These are phyloP conservation scores for Pachypanchax playfairii DNA, from an alignment of 2,113 vertebrate genomes.

Conservation along the genomic window DNA sequence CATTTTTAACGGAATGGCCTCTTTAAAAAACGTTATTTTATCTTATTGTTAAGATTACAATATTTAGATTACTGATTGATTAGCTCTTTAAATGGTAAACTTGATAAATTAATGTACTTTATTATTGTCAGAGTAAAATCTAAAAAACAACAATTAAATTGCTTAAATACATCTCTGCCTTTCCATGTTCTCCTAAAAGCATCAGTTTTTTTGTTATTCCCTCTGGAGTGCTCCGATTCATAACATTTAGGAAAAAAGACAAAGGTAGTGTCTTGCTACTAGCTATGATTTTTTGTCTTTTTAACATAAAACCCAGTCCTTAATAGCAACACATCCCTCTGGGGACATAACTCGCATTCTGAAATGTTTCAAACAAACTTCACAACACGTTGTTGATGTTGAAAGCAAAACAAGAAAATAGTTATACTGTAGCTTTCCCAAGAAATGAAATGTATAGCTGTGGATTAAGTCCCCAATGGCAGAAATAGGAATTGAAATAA, in stretches of 20 bases:
- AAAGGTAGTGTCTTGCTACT: conserved; percentile 2
- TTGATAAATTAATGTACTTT: no score
- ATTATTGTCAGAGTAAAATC: conserved; percentile 19
- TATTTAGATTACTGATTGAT: no score
- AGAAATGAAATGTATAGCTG: conserved; percentile 21
- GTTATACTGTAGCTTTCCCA: conserved; percentile 26
- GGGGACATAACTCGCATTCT: conserved; percentile 49
- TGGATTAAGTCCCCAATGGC: conserved; percentile 20
- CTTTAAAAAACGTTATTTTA: no score
- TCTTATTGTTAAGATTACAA: no score
- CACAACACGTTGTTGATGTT: conserved; percentile 12
- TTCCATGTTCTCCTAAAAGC: neutral
- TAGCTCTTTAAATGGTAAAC: no score
- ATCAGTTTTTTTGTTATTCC: conserved; percentile 4
- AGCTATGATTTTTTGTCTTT: conserved; percentile 40
- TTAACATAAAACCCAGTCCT: conserved; percentile 36
- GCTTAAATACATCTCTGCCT: neutral
- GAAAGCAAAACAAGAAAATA: conserved; percentile 26
- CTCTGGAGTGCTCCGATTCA: conserved; percentile 18
- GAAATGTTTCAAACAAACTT: conserved; percentile 45
- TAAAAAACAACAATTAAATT: no score
- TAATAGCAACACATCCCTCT: conserved; percentile 49
- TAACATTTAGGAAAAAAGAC: conserved; percentile 21
- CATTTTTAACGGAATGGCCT: no score
- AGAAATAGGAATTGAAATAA: conserved; percentile 12